Evolutionary conservation across 2,113 vertebrate species (phyloP).

Genomic region (Cromileptes altivelis): DNA sequence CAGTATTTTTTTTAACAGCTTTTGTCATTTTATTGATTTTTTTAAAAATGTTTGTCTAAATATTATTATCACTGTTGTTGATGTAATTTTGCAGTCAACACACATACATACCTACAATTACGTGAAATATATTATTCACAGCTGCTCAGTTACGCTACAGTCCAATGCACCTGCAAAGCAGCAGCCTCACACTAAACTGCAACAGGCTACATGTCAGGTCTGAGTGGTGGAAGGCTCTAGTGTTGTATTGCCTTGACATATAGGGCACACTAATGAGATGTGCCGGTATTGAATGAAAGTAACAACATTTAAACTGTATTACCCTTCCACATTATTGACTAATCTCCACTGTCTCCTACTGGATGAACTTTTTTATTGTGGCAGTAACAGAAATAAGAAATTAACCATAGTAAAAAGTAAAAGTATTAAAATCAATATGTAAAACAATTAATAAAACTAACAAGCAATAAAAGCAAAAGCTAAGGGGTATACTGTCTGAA

Average conservation of each 20-base stretch:
- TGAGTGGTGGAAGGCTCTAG: not conserved
- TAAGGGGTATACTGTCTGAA: no score
- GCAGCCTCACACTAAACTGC: not conserved
- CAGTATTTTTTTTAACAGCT: not conserved
- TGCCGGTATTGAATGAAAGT: no score
- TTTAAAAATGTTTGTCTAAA: not conserved
- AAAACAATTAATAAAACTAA: no score
- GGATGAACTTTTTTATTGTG: no score
- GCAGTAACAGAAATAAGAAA: no score
- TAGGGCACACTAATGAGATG: no score
- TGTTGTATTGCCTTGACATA: not conserved
- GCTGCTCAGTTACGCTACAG: not conserved
- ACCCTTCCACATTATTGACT: no score
- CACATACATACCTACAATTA: not conserved
- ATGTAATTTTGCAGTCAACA: not conserved
- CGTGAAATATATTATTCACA: not conserved
- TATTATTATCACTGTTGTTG: not conserved
- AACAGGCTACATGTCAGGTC: not conserved
- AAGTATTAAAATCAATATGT: no score
- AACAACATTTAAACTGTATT: no score
- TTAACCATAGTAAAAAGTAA: no score
- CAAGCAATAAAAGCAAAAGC: no score
- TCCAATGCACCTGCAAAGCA: not conserved
- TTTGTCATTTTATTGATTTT: constrained; percentile 10
- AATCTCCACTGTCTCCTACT: no score